Percentiles rank a stretch among this genome's conserved stretches.
These are phyloP conservation scores for Anguilla megastoma DNA, from an alignment of 2,797 vertebrate genomes.

Conservation along the genomic window DNA sequence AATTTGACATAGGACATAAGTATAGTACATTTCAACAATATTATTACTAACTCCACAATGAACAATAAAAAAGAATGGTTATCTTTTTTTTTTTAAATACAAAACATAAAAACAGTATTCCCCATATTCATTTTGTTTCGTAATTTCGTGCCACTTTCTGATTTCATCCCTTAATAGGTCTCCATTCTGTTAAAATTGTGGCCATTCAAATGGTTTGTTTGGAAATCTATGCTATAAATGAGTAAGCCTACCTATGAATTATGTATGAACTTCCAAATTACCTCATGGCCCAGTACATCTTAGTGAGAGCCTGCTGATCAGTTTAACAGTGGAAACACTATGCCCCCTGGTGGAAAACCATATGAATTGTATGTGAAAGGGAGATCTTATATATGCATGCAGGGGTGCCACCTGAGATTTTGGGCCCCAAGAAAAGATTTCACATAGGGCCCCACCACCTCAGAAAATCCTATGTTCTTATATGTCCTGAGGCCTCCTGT, in stretches of 20 bases:
- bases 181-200: background rate
- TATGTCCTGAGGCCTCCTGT: too few species aligned
- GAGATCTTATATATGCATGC: too few species aligned
- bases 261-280: background rate
- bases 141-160: background rate
- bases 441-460: too few species aligned
- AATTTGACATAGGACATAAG: background rate
- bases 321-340: background rate
- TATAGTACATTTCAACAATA: background rate
- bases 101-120: background rate
- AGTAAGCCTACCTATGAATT: background rate
- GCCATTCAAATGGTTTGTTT: background rate
- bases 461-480: too few species aligned
- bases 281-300: background rate
- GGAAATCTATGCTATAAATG: slow-evolving; percentile 2
- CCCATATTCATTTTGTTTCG: background rate
- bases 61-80: background rate
- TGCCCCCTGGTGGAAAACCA: slow-evolving; percentile 28
- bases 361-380: slow-evolving; percentile 8
- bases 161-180: background rate
- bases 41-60: background rate
- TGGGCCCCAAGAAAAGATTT: too few species aligned
- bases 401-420: too few species aligned
- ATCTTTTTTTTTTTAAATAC: background rate
- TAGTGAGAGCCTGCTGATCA: background rate